Base-by-base conservation (phyloP, 2,888 invertebrate species). In the Acanthopleura granulata region DNA sequence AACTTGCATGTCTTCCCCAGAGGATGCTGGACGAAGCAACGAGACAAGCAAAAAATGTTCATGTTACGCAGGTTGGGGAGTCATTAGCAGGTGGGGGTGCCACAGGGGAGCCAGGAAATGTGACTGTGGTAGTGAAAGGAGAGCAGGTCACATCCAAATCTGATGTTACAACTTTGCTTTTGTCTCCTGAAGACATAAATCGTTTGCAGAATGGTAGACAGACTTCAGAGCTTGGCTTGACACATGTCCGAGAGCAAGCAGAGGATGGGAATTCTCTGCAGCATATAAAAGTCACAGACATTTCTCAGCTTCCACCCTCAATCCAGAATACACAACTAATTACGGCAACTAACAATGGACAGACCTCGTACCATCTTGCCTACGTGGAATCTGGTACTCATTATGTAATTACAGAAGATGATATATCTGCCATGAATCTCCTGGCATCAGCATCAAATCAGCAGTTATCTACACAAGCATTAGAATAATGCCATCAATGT, bases 401-500 rank as follows among this genome's bases (percentile, higher is more conserved):
- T 66, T 78, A 79, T 50, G 76, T 82, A 22, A 78, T 79, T 14
- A 76, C 79, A 29, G 76, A 74, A 16, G 81, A 77, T 14, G 81
- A 81, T 62, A 79, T 82, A n/a, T 80, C 80, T 0, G 82, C 82
- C 22, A 81, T 82, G 51, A 82, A 82, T 73, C 74, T 82, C 22
- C 73, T 82, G 49, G 82, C 82, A 11, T 79, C 75, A 74, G 80
- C 82, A 30, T 80, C 82, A 1, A 77, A 78, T 16, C 77, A 81
- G 22, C 76, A 79, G 29, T 76, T 73, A 49, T 66, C 40, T 40
- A 40, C 40, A 40, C 40, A 40, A 40, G 40, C 40, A 40, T 40
- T 40, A 40, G 40, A 40, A 40, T 40, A 40, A 9, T 9, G 40
- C 40, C 9, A 9, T 40, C 40, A 3, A 40, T 40, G 4, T 40